A percentile compares a stretch with the other conserved stretches of the same genome.
Conservation (phyloP, 2,888 invertebrate species). For the Slavum lentiscoides region DNA sequence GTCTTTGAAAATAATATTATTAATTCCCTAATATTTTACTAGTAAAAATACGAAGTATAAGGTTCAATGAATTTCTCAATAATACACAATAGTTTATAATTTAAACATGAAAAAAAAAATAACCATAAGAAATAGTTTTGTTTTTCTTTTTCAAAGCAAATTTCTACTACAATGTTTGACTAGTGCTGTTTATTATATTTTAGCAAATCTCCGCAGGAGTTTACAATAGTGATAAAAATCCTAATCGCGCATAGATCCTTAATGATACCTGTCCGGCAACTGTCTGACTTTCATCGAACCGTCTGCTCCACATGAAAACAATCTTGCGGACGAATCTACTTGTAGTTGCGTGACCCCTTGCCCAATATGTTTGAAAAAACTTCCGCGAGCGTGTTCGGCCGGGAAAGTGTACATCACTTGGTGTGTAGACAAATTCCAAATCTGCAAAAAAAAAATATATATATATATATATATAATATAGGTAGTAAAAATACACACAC, state of each 20-base stretch:
- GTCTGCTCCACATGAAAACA: conserved; percentile 98
- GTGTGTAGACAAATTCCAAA: conserved; percentile 87
- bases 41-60: conserved; percentile 32
- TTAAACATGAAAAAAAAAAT: conserved; percentile 33
- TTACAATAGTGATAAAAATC: not conserved
- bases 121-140: conserved; percentile 29
- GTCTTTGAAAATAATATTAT: conserved; percentile 16
- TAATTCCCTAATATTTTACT: conserved; percentile 35
- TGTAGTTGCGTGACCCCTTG: conserved; percentile 95
- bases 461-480: too few relatives aligned
- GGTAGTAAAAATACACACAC: too few relatives aligned
- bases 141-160: conserved; percentile 14
- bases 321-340: conserved; percentile 82
- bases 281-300: conserved; percentile 97
- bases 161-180: conserved; percentile 37
- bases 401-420: conserved; percentile 84
- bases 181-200: conserved; percentile 35
- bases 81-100: conserved; percentile 30
- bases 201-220: not conserved
- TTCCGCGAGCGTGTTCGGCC: conserved; percentile 92
- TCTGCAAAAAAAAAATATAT: conserved; percentile 63
- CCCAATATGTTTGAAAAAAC: conserved; percentile 96
- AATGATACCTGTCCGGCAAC: conserved; percentile 76
- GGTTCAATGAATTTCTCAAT: not conserved
- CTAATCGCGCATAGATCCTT: conserved; percentile 60